phyloP scores from a whole-genome alignment of 2,113 vertebrate species.

The Blennius ocellaris region DNA sequence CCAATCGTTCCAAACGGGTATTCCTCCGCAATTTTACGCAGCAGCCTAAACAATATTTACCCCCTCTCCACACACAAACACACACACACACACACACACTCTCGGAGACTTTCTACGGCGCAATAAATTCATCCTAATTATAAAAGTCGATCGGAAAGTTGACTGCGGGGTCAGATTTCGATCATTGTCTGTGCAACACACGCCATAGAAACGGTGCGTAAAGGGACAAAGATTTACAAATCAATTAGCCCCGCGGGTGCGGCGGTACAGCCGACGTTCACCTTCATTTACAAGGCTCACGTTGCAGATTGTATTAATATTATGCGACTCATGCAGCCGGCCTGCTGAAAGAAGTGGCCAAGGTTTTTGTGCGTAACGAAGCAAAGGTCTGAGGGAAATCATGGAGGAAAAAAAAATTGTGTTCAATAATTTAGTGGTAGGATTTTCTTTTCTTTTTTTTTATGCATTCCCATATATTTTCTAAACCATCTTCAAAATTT shows the following conservation, averaged over 20 bases:
- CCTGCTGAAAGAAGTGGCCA: background rate
- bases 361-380: background rate
- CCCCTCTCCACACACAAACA: too few relatives aligned
- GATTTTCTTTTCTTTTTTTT: background rate
- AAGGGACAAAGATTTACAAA: constrained; percentile 26
- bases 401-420: background rate
- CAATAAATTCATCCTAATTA: constrained; percentile 44
- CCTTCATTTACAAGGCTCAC: constrained; percentile 6
- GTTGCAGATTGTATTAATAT: constrained; percentile 15
- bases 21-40: constrained; percentile 1
- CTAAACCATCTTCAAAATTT: too few relatives aligned
- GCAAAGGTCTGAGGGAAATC: background rate
- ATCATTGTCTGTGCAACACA: constrained; percentile 29
- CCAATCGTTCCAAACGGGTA: background rate
- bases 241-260: constrained; percentile 38
- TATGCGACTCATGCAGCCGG: background rate
- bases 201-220: constrained; percentile 32
- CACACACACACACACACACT: too few relatives aligned
- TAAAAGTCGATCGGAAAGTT: constrained; percentile 45
- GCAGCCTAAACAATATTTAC: background rate
- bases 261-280: background rate
- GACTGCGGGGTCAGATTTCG: constrained; percentile 54
- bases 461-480: too few relatives aligned
- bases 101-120: constrained; percentile 14
- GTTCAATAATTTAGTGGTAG: background rate